These are phyloP conservation scores for Morpho helenor DNA, from an alignment of 2,888 invertebrate species.

Conservation along the genomic window DNA sequence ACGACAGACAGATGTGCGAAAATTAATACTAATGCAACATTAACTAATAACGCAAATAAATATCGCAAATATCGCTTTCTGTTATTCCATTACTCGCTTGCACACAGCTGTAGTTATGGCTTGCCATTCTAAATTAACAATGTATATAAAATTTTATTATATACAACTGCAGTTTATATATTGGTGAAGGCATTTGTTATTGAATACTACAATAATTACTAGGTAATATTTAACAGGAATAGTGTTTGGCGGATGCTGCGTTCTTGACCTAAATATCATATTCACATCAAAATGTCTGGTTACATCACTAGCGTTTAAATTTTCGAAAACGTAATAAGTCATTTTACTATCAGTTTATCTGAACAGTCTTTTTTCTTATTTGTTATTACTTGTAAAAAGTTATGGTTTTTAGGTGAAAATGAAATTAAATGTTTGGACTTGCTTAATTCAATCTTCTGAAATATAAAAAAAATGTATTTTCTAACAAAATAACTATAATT, in stretches of 20 bases:
- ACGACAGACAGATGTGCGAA: constrained; percentile 23
- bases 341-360: too few species aligned
- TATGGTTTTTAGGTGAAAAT: too few species aligned
- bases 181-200: constrained; percentile 4
- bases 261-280: constrained; percentile 21
- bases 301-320: constrained; percentile 8
- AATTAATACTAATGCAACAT: constrained; percentile 26
- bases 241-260: constrained; percentile 20
- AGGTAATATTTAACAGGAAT: constrained; percentile 23
- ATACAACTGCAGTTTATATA: neutral
- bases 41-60: constrained; percentile 2
- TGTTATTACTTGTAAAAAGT: too few species aligned
- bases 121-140: neutral
- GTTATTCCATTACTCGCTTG: neutral
- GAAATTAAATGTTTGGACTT: too few species aligned
- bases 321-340: too few species aligned
- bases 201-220: constrained; percentile 21
- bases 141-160: neutral
- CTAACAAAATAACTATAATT: too few species aligned
- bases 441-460: too few species aligned
- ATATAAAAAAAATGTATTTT: too few species aligned
- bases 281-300: constrained; percentile 1
- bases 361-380: too few species aligned
- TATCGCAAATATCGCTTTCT: neutral
- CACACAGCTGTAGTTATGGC: neutral